These are phyloP conservation scores for Pempheris klunzingeri DNA, from an alignment of 2,797 vertebrate genomes.

Conservation along the genomic window DNA sequence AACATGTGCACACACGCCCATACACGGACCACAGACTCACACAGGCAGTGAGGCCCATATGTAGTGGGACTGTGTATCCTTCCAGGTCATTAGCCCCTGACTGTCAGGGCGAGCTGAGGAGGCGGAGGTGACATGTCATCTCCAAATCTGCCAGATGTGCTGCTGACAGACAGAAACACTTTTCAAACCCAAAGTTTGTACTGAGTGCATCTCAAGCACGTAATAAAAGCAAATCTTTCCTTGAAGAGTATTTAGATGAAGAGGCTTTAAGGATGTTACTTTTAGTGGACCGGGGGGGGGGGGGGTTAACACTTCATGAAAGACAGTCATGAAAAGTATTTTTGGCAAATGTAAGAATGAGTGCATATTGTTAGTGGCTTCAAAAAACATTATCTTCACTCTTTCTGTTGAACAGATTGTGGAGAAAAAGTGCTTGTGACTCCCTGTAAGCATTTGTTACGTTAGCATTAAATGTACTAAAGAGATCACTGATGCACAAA, in stretches of 20 bases:
- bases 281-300: neutral
- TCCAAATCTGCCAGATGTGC: constrained; percentile 72
- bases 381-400: neutral
- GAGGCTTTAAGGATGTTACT: neutral
- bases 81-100: constrained; percentile 78
- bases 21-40: constrained; percentile 9
- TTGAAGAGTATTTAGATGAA: neutral
- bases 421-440: neutral
- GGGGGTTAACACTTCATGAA: neutral
- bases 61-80: constrained; percentile 69
- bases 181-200: constrained; percentile 28
- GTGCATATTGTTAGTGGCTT: neutral
- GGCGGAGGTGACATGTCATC: constrained; percentile 58
- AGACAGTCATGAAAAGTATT: neutral
- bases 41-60: constrained; percentile 55
- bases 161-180: constrained; percentile 59
- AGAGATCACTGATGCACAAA: neutral
- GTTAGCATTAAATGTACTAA: constrained; percentile 2
- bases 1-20: neutral
- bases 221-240: neutral
- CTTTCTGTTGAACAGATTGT: neutral
- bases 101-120: constrained; percentile 72
- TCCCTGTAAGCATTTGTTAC: neutral
- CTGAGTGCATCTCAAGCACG: neutral
- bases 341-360: neutral